Percentiles rank a stretch among this genome's conserved stretches.
phyloP scores from a whole-genome alignment of 2,797 vertebrate genomes.

The Mallotus villosus region DNA sequence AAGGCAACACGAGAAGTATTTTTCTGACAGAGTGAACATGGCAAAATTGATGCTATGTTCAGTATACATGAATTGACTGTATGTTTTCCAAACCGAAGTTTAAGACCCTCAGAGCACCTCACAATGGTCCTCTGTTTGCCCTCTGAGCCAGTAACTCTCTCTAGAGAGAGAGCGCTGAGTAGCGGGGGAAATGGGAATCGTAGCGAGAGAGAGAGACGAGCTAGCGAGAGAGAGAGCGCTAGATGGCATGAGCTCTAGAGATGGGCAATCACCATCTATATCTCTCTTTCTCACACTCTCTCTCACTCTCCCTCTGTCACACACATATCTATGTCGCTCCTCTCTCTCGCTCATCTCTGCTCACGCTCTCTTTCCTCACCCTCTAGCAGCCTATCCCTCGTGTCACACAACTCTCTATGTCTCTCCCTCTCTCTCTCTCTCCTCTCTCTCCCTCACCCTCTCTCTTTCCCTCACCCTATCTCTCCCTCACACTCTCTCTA shows the following conservation, averaged over 20 bases:
- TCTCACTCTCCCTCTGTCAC: neutral
- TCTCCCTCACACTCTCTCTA: neutral
- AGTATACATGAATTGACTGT: neutral
- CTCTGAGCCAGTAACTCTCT: neutral
- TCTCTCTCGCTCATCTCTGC: slow-evolving; percentile 10
- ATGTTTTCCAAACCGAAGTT: slow-evolving; percentile 40
- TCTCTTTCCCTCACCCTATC: too few relatives aligned
- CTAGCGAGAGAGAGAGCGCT: too few relatives aligned
- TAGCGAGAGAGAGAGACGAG: too few relatives aligned
- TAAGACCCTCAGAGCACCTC: slow-evolving; percentile 12
- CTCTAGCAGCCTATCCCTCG: too few relatives aligned
- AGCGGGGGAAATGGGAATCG: too few relatives aligned
- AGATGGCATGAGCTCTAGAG: too few relatives aligned
- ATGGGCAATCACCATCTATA: too few relatives aligned
- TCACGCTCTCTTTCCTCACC: too few relatives aligned
- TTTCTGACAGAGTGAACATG: neutral
- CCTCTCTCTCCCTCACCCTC: neutral
- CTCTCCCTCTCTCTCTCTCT: neutral
- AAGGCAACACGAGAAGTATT: neutral
- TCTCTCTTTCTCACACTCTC: neutral
- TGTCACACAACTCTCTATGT: too few relatives aligned
- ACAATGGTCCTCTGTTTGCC: slow-evolving; percentile 59
- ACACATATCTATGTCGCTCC: neutral
- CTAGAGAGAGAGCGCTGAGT: too few relatives aligned
- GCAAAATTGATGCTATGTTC: neutral